Evolutionary conservation across 2,797 vertebrate species (phyloP).

Genomic region (Enteromius afrohamiltoni): DNA sequence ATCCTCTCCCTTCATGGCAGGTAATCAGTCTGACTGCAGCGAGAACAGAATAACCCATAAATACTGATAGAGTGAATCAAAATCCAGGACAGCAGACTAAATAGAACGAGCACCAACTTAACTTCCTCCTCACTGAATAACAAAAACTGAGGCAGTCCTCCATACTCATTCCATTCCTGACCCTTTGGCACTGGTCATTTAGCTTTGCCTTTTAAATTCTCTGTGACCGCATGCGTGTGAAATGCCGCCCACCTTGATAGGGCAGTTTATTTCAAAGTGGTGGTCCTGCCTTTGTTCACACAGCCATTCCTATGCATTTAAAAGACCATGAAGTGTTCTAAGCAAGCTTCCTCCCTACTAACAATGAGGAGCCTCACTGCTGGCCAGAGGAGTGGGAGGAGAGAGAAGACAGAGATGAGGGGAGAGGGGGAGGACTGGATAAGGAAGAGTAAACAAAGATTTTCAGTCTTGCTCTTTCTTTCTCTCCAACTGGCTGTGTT

Average conservation of each 20-base stretch:
- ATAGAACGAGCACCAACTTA: background rate
- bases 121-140: slow-evolving; percentile 28
- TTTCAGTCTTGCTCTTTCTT: slow-evolving; percentile 42
- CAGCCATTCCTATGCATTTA: slow-evolving; percentile 60
- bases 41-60: background rate
- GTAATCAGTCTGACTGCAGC: background rate
- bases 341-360: slow-evolving; percentile 46
- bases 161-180: slow-evolving; percentile 40
- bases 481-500: slow-evolving; percentile 39
- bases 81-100: slow-evolving; percentile 5
- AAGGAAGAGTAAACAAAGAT: slow-evolving; percentile 55
- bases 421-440: slow-evolving; percentile 49
- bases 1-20: background rate
- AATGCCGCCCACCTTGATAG: slow-evolving; percentile 61
- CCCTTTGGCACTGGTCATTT: slow-evolving; percentile 33
- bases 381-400: slow-evolving; percentile 56
- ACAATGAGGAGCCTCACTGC: slow-evolving; percentile 54
- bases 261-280: slow-evolving; percentile 66
- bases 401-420: slow-evolving; percentile 50
- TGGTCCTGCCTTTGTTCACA: slow-evolving; percentile 59
- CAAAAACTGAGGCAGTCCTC: background rate
- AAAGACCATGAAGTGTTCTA: slow-evolving; percentile 57
- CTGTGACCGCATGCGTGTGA: slow-evolving; percentile 45
- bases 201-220: slow-evolving; percentile 42
- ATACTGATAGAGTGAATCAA: slow-evolving; percentile 1